Evolutionary conservation across 2,113 vertebrate genomes (phyloP).

Genomic region (Ageneiosus marmoratus): DNA sequence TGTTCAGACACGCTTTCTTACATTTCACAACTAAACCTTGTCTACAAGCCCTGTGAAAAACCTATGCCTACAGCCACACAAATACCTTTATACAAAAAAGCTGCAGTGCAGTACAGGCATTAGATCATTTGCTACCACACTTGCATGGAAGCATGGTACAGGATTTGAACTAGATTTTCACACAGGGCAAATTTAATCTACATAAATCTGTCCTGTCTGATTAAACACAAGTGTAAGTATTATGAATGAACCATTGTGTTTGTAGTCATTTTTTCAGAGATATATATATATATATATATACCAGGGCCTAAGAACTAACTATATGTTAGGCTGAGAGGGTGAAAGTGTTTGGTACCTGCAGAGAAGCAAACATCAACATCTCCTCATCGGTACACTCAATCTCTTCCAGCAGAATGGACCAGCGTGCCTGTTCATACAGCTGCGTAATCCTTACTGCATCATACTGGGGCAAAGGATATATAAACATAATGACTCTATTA

Average conservation of each 20-base stretch:
- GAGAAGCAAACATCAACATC: constrained; percentile 94
- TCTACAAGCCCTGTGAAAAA: constrained; percentile 16
- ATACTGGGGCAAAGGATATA: constrained; percentile 73
- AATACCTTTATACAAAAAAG: not conserved
- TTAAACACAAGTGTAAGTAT: not conserved
- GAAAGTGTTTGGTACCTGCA: constrained; percentile 77
- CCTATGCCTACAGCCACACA: constrained; percentile 20
- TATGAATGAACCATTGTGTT: not conserved
- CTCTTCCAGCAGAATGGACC: constrained; percentile 92
- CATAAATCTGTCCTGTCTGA: not conserved
- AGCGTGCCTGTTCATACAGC: constrained; percentile 94
- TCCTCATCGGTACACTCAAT: constrained; percentile 98
- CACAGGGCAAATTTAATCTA: too few relatives aligned
- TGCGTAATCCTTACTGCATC: constrained; percentile 94
- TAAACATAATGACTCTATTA: not conserved
- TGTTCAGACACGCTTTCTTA: constrained; percentile 35
- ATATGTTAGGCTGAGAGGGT: not conserved
- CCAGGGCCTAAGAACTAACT: not conserved
- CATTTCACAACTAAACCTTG: constrained; percentile 24
- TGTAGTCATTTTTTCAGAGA: not conserved
- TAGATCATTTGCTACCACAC: not conserved
- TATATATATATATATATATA: too few relatives aligned
- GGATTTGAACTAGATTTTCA: not conserved
- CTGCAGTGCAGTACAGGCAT: constrained; percentile 2
- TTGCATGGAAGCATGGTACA: not conserved